Percentiles rank a stretch among this genome's conserved stretches.
Evolutionary conservation across 2,888 invertebrate species (phyloP).

Genomic region (Notodonta ziczac): DNA sequence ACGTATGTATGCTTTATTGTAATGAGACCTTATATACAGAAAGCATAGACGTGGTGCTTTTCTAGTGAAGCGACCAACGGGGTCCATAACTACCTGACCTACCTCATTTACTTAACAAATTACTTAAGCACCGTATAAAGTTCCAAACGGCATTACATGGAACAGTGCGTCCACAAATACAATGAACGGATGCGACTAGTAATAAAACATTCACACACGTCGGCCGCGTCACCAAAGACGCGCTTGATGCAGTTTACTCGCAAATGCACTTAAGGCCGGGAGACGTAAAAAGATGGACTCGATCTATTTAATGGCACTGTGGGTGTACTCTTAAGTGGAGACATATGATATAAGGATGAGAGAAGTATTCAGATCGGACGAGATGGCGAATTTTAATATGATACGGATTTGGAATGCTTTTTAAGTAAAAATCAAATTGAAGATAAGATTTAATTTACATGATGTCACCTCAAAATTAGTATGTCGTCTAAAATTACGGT

Average conservation of each 20-base stretch:
- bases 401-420: background rate
- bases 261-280: constrained; percentile 78
- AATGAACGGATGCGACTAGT: constrained; percentile 35
- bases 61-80: too few relatives aligned
- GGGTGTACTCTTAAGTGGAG: constrained; percentile 49
- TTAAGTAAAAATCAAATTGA: background rate
- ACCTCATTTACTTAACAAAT: background rate
- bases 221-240: constrained; percentile 19
- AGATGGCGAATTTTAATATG: background rate
- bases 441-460: too few relatives aligned
- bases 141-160: background rate
- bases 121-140: background rate
- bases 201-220: constrained; percentile 18
- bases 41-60: too few relatives aligned
- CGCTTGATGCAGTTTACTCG: constrained; percentile 69
- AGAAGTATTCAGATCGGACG: background rate
- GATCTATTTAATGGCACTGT: constrained; percentile 73
- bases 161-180: constrained; percentile 14
- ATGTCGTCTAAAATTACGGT: too few relatives aligned
- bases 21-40: too few relatives aligned
- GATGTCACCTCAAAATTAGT: too few relatives aligned
- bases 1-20: too few relatives aligned
- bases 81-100: background rate
- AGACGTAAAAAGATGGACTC: constrained; percentile 77
- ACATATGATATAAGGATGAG: constrained; percentile 6